Evolutionary conservation across 2,113 vertebrate genomes (phyloP), one percentile per base, ranked within the genome.

Genomic region (Epinephelus fuscoguttatus): DNA sequence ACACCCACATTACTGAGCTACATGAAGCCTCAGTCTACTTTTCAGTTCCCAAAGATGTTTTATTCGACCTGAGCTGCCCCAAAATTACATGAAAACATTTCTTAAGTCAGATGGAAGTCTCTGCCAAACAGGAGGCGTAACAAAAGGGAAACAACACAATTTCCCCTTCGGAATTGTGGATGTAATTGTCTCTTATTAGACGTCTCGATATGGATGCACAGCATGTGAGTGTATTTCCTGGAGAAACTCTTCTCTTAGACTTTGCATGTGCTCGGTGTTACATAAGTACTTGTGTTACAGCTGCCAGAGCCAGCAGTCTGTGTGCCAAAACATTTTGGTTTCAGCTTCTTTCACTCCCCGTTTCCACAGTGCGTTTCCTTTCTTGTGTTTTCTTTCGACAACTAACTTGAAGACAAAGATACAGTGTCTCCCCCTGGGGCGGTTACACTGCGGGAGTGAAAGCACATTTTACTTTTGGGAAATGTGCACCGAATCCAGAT

Each of bases 71-170:
- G 21, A 68, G 59, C 42, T 62, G 78, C 84, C 71, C 68, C 40
- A 67, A 82, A 81, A 88, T 69, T 59, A 78, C 84, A 80, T 23
- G 56, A 81, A 89, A 78, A 80, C 61, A 87, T 87, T 56, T 82
- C 42, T 83, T 50, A 50, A 67, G 70, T 63, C n/a, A 19, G 14
- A 72, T 60, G 75, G 82, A 79, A 81, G 77, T 84, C 21, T 15
- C 64, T 88, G 76, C 73, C 71, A 56, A 89, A 82, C 64, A 42
- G 80, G 49, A 75, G 69, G 53, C 25, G 10, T 4, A 70, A 30
- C 62, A 21, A 62, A 49, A 55, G 45, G 4, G 75, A 45, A 81
- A 33, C 60, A 17, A 37, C 66, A 30, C 45, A 42, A 62, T 84
- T 90, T 78, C 75, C 78, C 49, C n/a, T 75, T 37, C 1, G 83